A percentile compares a stretch with the other conserved stretches of the same genome.
phyloP scores from a whole-genome alignment of 2,888 invertebrate genomes.

The Baronia brevicornis region DNA sequence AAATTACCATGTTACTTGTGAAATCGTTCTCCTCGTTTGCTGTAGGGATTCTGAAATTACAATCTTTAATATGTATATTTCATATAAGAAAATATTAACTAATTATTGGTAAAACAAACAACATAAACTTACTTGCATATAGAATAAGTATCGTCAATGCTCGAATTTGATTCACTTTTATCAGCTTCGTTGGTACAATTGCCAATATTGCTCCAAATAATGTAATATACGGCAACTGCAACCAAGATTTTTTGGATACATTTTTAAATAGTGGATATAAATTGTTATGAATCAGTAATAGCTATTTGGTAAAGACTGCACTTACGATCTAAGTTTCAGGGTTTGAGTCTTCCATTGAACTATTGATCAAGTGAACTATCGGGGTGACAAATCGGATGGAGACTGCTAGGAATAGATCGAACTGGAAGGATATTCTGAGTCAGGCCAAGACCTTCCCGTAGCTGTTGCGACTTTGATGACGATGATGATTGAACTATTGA shows the following conservation, averaged over 20 bases:
- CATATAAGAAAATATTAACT: background rate
- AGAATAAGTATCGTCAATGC: constrained; percentile 42
- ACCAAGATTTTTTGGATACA: too few species aligned
- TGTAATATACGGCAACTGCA: constrained; percentile 81
- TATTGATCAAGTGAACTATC: too few species aligned
- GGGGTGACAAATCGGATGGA: too few species aligned
- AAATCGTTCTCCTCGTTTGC: constrained; percentile 66
- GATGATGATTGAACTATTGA: too few species aligned
- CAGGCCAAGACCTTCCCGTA: too few species aligned
- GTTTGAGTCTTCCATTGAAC: too few species aligned
- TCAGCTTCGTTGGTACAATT: constrained; percentile 64
- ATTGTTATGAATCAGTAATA: background rate
- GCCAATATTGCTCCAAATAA: constrained; percentile 85
- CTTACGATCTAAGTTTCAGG: too few species aligned
- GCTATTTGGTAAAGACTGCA: too few species aligned
- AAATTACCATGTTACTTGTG: constrained; percentile 76
- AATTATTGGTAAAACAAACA: background rate
- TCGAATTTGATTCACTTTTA: constrained; percentile 39
- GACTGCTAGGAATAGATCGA: too few species aligned
- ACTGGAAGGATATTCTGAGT: too few species aligned
- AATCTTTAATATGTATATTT: background rate
- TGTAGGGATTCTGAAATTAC: constrained; percentile 47
- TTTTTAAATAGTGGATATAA: too few species aligned
- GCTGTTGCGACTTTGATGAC: too few species aligned
- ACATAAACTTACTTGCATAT: constrained; percentile 50